These are phyloP conservation scores for Chionodraco myersi DNA, from an alignment of 2,113 vertebrate species.

Conservation along the genomic window DNA sequence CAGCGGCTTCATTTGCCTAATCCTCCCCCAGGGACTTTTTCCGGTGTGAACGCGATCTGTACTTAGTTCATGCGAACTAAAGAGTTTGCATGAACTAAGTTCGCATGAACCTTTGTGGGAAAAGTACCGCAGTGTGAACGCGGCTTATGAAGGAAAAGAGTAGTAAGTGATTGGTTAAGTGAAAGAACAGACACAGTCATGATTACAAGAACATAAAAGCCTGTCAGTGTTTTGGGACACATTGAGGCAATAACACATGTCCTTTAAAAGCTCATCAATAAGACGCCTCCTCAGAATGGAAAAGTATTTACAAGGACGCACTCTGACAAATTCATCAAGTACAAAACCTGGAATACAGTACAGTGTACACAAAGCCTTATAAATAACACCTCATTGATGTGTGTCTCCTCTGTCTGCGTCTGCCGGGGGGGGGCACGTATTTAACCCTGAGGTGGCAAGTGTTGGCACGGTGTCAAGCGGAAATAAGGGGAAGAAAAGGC, in stretches of 20 bases:
- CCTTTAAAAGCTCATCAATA: not conserved
- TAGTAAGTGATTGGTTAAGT: not conserved
- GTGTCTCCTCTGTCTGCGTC: not conserved
- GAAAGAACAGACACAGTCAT: not conserved
- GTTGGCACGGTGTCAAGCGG: slow-evolving; percentile 45
- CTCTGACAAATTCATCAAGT: not conserved
- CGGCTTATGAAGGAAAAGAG: not conserved
- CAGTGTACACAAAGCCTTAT: not conserved
- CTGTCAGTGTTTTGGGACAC: not conserved
- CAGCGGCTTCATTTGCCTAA: too few species aligned
- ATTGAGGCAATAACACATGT: slow-evolving; percentile 3
- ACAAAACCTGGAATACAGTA: not conserved
- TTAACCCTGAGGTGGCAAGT: slow-evolving; percentile 59
- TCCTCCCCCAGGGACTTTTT: too few species aligned
- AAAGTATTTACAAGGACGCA: not conserved
- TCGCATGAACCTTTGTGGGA: too few species aligned
- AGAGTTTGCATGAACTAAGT: too few species aligned
- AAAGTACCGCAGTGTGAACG: too few species aligned
- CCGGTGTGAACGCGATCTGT: too few species aligned
- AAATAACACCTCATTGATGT: slow-evolving; percentile 10
- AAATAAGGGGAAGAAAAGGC: slow-evolving; percentile 54
- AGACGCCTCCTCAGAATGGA: not conserved
- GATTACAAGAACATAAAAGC: not conserved
- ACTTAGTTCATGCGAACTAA: too few species aligned
- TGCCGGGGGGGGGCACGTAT: slow-evolving; percentile 20